phyloP scores from a whole-genome alignment of 2,888 invertebrate species.

The Mythimna loreyi region DNA sequence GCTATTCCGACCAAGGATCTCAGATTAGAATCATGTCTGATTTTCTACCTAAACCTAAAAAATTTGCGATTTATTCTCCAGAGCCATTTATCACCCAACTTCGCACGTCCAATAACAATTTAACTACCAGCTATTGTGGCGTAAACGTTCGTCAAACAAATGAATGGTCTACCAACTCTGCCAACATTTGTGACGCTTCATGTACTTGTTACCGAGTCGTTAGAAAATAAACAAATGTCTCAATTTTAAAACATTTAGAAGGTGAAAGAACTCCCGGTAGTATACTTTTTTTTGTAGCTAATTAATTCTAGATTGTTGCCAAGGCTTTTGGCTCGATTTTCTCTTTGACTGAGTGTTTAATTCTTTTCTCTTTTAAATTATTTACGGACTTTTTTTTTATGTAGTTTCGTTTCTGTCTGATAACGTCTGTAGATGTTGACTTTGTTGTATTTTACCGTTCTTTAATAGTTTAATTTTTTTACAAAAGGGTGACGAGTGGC shows the following conservation, averaged over 20 bases:
- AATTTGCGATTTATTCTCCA: neutral
- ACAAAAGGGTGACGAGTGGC: neutral
- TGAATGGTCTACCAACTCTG: constrained; percentile 41
- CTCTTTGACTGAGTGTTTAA: constrained; percentile 16
- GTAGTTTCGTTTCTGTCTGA: neutral
- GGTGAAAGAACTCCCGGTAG: constrained; percentile 46
- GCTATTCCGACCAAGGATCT: too few species aligned
- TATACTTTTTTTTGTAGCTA: constrained; percentile 12
- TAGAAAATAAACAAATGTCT: constrained; percentile 34
- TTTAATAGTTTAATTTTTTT: constrained; percentile 11
- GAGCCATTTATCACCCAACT: constrained; percentile 4
- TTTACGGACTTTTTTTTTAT: constrained; percentile 13
- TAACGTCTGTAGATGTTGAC: neutral
- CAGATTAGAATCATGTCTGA: too few species aligned
- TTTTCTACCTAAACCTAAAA: too few species aligned
- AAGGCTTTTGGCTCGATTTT: constrained; percentile 29
- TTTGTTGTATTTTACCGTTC: constrained; percentile 14
- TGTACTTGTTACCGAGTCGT: constrained; percentile 21
- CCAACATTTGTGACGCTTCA: constrained; percentile 38
- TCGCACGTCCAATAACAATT: constrained; percentile 10
- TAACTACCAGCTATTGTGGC: constrained; percentile 24
- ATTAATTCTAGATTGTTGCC: constrained; percentile 27
- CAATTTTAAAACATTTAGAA: constrained; percentile 21
- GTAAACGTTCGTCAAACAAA: constrained; percentile 4
- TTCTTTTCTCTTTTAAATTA: too few species aligned